Evolutionary conservation across 1,140 invertebrate species (phyloP).

Genomic region (Sarcophaga peregrina): DNA sequence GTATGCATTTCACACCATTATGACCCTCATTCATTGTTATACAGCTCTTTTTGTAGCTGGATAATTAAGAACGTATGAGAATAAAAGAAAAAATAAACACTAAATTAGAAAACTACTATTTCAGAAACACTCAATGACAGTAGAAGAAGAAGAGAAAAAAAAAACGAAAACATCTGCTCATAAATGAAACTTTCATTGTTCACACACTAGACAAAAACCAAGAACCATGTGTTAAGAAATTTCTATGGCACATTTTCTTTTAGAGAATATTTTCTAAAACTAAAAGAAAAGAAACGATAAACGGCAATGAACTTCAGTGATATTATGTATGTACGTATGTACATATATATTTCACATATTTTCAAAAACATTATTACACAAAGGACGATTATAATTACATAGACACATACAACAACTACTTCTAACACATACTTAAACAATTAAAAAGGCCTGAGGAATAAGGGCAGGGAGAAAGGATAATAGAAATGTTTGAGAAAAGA

Average conservation of each 20-base stretch:
- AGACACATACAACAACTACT: not conserved
- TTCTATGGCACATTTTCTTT: not conserved
- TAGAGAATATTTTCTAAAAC: no score
- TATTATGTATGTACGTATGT: no score
- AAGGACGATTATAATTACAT: no score
- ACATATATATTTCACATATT: no score
- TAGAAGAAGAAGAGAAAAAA: conserved; percentile 20
- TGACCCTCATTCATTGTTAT: not conserved
- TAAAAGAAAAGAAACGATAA: no score
- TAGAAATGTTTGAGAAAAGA: not conserved
- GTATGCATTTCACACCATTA: no score
- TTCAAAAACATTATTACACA: no score
- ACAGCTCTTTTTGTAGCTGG: not conserved
- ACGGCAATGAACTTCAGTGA: no score
- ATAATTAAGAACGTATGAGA: not conserved
- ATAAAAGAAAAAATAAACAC: not conserved
- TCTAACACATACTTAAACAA: not conserved
- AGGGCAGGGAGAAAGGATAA: not conserved
- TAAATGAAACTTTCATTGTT: not conserved
- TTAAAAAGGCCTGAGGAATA: not conserved
- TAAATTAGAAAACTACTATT: not conserved
- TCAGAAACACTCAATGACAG: conserved; percentile 30
- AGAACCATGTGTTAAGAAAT: not conserved
- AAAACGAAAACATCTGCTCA: not conserved
- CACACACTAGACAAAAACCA: not conserved